Evolutionary conservation across 2,888 invertebrate species (phyloP), one percentile per base, ranked within the genome.

Genomic region (Cephus rjabovi): DNA sequence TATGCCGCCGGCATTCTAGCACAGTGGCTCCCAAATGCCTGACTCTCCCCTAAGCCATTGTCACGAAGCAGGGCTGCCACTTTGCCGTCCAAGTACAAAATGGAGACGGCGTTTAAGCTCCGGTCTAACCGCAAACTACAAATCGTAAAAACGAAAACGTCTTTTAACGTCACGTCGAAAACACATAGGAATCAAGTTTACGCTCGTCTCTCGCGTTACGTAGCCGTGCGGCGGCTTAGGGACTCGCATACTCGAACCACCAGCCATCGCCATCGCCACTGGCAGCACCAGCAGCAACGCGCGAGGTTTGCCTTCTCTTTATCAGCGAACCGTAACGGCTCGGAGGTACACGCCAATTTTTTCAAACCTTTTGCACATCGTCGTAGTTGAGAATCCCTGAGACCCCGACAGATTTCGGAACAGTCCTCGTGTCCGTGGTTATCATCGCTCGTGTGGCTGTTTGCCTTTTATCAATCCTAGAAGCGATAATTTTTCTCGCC

Each of bases 21-120:
- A 71, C 84, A 84, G 86, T 78, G 87, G 79, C 76, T 85, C 87
- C 86, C 86, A 86, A 84, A 80, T 80, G 37, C 80, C 80, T n/a
- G 71, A 76, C 56, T 56, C 23, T 56, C 56, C 56, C 23, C 56
- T 56, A 6, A 23, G 23, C 23, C 56, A 56, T 56, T 56, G 56
- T 56, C 56, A 23, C 56, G 1, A 23, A 23, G 56, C 56, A 23
- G 56, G 56, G 56, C 56, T 9, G 23, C 56, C 56, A 56, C 56
- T 56, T 56, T 23, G 23, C 9, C 23, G 56, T 56, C 56, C 2
- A 56, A 56, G 23, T 23, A 23, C 56, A 23, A 56, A 23, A 56
- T 23, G 12, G 12, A 35, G 1, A 2, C 15, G 23, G 9, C 56
- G 23, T 9, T 40, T 56, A 56, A 56, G 2, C 40, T 40, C 40